Evolutionary conservation across 2,888 invertebrate species (phyloP).

Genomic region (Stenotaenia linearis): DNA sequence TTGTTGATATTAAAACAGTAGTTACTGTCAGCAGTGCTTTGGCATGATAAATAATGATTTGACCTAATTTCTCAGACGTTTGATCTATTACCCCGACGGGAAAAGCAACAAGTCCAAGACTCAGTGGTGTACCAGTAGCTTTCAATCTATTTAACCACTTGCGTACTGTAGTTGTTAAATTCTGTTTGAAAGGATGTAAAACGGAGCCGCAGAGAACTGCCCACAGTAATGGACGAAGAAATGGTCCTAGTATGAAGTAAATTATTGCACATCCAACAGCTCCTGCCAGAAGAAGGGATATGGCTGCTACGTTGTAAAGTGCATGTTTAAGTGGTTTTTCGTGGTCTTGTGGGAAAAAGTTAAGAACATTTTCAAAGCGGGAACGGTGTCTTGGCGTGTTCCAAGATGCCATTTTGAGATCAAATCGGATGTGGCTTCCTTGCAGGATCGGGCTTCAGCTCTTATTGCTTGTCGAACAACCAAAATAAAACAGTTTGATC

Average conservation of each 20-base stretch:
- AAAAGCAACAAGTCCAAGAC: conserved; percentile 47
- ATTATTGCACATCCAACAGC: conserved; percentile 68
- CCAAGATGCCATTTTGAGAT: conserved; percentile 31
- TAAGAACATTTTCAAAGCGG: conserved; percentile 42
- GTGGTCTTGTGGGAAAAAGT: conserved; percentile 62
- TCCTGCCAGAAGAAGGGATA: conserved; percentile 63
- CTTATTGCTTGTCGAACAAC: too few relatives aligned
- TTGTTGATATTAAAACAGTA: conserved; percentile 51
- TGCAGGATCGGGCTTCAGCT: not conserved
- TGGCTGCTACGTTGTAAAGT: conserved; percentile 81
- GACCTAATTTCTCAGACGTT: conserved; percentile 67
- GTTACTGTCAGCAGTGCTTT: conserved; percentile 54
- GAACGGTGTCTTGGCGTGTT: conserved; percentile 35
- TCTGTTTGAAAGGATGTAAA: conserved; percentile 88
- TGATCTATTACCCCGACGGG: conserved; percentile 72
- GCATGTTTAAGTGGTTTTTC: conserved; percentile 87
- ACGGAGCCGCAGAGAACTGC: conserved; percentile 93
- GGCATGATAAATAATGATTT: conserved; percentile 62
- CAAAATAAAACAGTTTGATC: too few relatives aligned
- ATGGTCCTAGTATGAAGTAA: conserved; percentile 80
- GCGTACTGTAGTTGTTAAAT: conserved; percentile 66
- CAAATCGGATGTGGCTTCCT: not conserved
- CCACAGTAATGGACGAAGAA: conserved; percentile 91
- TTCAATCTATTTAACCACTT: conserved; percentile 60
- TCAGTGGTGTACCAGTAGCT: conserved; percentile 49